phyloP scores from a whole-genome alignment of 1,140 invertebrate genomes.

The Drosophila chauvacae region DNA sequence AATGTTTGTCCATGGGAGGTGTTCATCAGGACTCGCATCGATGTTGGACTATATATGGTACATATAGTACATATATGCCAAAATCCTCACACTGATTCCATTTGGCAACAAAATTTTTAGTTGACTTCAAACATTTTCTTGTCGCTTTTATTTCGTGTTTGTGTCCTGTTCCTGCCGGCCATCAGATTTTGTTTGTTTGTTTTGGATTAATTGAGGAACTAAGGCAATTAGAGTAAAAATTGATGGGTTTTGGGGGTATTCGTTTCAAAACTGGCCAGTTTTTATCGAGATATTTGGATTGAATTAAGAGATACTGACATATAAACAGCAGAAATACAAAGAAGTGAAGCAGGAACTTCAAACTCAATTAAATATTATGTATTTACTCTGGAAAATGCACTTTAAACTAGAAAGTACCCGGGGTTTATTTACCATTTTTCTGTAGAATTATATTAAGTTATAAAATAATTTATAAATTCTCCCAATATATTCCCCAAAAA shows the following conservation, averaged over 20 bases:
- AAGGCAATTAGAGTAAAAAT: slow-evolving; percentile 55
- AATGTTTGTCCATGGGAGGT: slow-evolving; percentile 10
- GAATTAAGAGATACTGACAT: background rate
- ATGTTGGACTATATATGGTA: slow-evolving; percentile 1
- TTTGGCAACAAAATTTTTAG: slow-evolving; percentile 33
- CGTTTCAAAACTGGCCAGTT: background rate
- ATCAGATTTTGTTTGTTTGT: slow-evolving; percentile 22
- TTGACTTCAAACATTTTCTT: slow-evolving; percentile 32
- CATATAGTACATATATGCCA: background rate
- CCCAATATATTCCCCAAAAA: background rate
- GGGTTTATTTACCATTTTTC: background rate
- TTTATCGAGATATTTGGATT: background rate
- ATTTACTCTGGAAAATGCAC: background rate
- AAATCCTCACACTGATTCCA: slow-evolving; percentile 2
- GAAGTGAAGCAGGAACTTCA: background rate
- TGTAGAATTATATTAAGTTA: no score
- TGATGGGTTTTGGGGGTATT: slow-evolving; percentile 30
- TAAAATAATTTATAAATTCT: no score
- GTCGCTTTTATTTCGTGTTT: slow-evolving; percentile 8
- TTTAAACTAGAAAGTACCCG: background rate
- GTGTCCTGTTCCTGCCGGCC: slow-evolving; percentile 1
- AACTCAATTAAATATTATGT: background rate
- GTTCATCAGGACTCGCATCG: slow-evolving; percentile 8
- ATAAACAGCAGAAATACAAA: background rate
- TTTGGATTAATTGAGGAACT: slow-evolving; percentile 43